phyloP scores from a whole-genome alignment of 2,113 vertebrate genomes.

The Meles meles region DNA sequence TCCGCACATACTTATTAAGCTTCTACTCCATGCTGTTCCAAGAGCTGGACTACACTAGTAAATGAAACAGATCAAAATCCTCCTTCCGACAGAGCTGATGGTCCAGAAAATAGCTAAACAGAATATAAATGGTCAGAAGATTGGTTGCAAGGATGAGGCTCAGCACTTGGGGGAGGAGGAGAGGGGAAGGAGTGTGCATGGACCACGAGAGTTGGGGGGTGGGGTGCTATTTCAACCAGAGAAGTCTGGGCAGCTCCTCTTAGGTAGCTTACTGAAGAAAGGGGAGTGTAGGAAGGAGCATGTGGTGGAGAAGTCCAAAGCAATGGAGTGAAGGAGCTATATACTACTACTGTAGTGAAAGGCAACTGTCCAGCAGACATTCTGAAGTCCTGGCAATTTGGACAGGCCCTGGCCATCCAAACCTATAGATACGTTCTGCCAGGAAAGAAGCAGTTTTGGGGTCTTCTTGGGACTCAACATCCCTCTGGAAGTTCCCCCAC shows the following conservation, averaged over 20 bases:
- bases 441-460: background rate
- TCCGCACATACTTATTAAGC: background rate
- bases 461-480: background rate
- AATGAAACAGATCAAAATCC: background rate
- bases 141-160: background rate
- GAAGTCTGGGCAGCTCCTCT: background rate
- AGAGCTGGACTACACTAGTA: background rate
- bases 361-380: rapidly evolving
- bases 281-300: background rate
- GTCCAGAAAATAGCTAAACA: background rate
- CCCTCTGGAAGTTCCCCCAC: background rate
- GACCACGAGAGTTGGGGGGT: rapidly evolving
- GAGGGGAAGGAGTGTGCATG: rapidly evolving
- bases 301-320: background rate
- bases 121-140: background rate
- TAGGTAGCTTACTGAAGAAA: background rate
- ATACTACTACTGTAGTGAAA: background rate
- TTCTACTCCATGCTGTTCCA: background rate
- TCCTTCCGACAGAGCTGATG: background rate
- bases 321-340: background rate
- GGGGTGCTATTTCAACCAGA: rapidly evolving
- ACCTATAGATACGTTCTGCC: background rate
- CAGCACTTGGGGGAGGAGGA: too few species aligned
- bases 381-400: background rate
- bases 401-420: background rate